A percentile compares a stretch with the other conserved stretches of the same genome.
Conservation (phyloP, 2,113 vertebrate genomes). For the Cyanoliseus patagonus region DNA sequence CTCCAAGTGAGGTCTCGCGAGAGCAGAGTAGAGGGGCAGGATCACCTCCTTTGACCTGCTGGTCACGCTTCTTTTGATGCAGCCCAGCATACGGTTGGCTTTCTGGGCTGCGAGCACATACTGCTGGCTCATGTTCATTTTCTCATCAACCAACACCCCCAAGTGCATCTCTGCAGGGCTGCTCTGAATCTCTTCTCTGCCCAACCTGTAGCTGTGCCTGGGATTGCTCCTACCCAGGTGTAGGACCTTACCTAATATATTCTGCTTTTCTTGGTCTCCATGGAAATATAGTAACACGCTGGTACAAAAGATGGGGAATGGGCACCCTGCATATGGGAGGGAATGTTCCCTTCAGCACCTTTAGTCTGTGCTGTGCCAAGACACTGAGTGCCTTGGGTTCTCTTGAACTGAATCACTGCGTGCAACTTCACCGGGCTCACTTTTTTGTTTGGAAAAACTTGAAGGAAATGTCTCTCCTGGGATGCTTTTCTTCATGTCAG, state of each 20-base stretch:
- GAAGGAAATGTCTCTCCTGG: not conserved
- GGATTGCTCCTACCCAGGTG: not conserved
- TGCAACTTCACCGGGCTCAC: not conserved
- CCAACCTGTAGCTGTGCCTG: not conserved
- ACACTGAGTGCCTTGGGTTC: not conserved
- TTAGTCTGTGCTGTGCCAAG: not conserved
- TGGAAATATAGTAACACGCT: not conserved
- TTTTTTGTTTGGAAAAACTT: not conserved
- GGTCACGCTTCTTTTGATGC: no score
- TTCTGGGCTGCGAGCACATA: no score
- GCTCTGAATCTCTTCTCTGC: not conserved
- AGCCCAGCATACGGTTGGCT: no score
- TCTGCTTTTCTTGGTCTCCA: not conserved
- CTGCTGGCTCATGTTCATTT: no score
- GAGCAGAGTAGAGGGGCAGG: no score
- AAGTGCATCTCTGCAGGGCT: not conserved
- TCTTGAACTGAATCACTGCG: not conserved
- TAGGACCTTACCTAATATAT: not conserved
- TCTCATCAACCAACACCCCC: no score
- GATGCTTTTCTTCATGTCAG: not conserved
- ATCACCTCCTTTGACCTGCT: no score
- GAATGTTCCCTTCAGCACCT: not conserved
- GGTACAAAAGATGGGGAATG: not conserved
- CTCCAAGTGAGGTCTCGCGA: no score
- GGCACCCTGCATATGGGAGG: fast-evolving